These are phyloP conservation scores for Tolmerus cingulatus DNA, from an alignment of 2,888 invertebrate species.

Conservation along the genomic window DNA sequence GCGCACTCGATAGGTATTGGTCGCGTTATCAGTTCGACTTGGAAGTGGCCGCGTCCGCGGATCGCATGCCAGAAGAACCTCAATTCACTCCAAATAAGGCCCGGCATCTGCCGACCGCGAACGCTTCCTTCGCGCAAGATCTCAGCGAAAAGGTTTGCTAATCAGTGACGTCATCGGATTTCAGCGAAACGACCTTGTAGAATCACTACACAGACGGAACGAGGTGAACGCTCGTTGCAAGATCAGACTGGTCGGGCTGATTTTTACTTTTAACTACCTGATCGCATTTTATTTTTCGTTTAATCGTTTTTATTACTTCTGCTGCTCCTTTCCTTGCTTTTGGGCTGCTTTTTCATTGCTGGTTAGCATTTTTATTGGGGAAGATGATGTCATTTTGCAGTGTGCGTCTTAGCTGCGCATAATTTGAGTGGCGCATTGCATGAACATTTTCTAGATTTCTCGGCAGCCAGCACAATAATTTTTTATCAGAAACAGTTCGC, in stretches of 20 bases:
- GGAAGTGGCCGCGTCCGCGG: neutral
- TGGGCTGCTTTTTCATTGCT: slow-evolving; percentile 5
- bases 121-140: neutral
- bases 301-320: neutral
- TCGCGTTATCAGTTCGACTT: neutral
- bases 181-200: slow-evolving; percentile 46
- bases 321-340: neutral
- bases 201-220: slow-evolving; percentile 44
- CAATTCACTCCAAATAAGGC: neutral
- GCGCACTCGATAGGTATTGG: neutral
- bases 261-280: slow-evolving; percentile 30
- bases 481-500: neutral
- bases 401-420: slow-evolving; percentile 4
- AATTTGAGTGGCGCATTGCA: neutral
- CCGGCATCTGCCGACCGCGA: neutral
- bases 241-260: slow-evolving; percentile 22
- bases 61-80: neutral
- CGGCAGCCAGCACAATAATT: neutral
- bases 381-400: slow-evolving; percentile 36
- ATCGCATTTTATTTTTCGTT: slow-evolving; percentile 34
- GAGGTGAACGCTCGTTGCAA: slow-evolving; percentile 46
- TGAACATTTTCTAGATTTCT: neutral
- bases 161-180: slow-evolving; percentile 42
- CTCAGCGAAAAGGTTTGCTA: neutral
- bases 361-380: slow-evolving; percentile 25